Base-by-base conservation (phyloP, 1,140 invertebrate genomes). In the Ceratina japonica region DNA sequence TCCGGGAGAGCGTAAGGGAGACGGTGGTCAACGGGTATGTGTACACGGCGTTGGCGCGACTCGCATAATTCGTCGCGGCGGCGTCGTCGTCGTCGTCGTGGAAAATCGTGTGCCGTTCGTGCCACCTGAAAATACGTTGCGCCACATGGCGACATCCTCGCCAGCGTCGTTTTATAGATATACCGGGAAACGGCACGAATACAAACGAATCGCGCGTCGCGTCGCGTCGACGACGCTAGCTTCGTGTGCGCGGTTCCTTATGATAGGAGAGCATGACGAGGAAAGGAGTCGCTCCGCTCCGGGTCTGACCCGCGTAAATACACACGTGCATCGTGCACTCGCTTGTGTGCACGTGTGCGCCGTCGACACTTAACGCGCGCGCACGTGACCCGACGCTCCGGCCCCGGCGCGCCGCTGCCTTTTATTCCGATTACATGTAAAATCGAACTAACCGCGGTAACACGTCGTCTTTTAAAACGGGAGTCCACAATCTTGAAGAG, bases 91-190 rank as follows among this genome's bases (percentile, higher is more conserved):
- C n/a, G n/a, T 7, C 3, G 61, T 16, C 18, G 15, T 49, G 8
- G 62, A 75, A 72, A 75, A 64, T 75, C 27, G 56, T n/a, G n/a
- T 75, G 73, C 31, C 37, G 56, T 52, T 73, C 37, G 37, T 24
- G 73, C 58, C 76, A 86, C 79, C 81, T 87, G 82, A 88, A 75
- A 77, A 80, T 83, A 69, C 58, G 77, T 87, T 86, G 85, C 87
- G 68, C 82, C 82, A 87, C 80, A 84, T 82, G 86, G 79, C 82
- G 86, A 87, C 86, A 86, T 87, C 80, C 54, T 24, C 20, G n/a
- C n/a, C 7, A 56, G 22, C 62, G 49, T 65, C 37, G 72, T 20
- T 51, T 37, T 75, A 61, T 69, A 77, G 24, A 70, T 51, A 72
- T 51, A 58, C 54, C 10, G 24, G 15, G 31, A 31, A 44, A 8